Evolutionary conservation across 2,888 invertebrate genomes (phyloP), one percentile per base, ranked within the genome.

Genomic region (Notodonta ziczac): DNA sequence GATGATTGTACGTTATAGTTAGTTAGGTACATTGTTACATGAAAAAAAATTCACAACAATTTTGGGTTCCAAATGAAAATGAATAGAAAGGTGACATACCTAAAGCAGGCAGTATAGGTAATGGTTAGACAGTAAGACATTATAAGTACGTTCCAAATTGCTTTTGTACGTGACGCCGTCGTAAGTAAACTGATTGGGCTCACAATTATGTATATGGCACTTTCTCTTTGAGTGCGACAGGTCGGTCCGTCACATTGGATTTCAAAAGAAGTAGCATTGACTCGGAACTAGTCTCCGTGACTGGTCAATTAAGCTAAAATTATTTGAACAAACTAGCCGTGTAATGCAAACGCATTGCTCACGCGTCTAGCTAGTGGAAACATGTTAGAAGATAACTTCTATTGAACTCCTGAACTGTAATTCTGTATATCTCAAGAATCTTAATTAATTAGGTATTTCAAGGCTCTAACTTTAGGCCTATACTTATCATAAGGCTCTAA

Each of bases 111-210:
- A 51, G 40, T 39, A 32, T 40, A 42, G 57, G 55, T 61, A 66
- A 65, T 68, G 63, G 65, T 60, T 64, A 68, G 70, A 73, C 65
- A 60, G 63, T 74, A 74, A 69, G 70, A 70, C 70, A 75, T 78
- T 78, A 78, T 74, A 69, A 70, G 67, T 65, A 68, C 73, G 73
- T 76, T 73, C 74, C 71, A 76, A 81, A 84, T 82, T 77, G 76
- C 76, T 82, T 81, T 74, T 63, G 81, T 80, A 86, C 88, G 88
- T 88, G 88, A 86, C 85, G 85, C 79, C 77, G 80, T 84, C 77
- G 80, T 84, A 84, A 82, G 79, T 76, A 78, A 35, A 76, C 77
- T 74, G 82, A 83, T 82, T 80, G 79, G 67, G 67, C 66, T 73
- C 72, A 57, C 51, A 61, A 73, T 73, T 80, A 78, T 52, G 52